Evolutionary conservation across 2,797 vertebrate genomes (phyloP).

Genomic region (Myiotriccus ornatus): DNA sequence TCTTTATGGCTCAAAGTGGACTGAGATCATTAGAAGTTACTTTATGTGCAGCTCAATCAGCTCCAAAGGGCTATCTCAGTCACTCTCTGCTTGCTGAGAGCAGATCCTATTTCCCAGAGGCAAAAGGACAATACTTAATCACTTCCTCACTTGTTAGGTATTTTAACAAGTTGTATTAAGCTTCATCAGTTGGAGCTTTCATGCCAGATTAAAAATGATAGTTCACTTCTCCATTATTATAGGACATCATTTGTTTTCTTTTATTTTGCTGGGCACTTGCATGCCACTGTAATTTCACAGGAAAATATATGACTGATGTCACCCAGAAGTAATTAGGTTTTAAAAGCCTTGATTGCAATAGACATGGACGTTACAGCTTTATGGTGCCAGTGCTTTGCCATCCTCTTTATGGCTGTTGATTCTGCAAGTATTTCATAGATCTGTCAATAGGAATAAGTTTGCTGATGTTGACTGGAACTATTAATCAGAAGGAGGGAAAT

Average conservation of each 20-base stretch:
- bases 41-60: constrained; percentile 59
- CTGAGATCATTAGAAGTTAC: constrained; percentile 65
- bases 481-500: constrained; percentile 56
- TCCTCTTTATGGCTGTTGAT: constrained; percentile 62
- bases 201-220: constrained; percentile 69
- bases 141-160: constrained; percentile 64
- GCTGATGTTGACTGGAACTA: constrained; percentile 58
- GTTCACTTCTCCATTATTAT: constrained; percentile 54
- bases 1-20: constrained; percentile 70
- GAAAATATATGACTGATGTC: constrained; percentile 72
- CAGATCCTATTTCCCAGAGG: constrained; percentile 60
- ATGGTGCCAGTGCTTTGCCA: constrained; percentile 43
- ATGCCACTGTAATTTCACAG: constrained; percentile 61
- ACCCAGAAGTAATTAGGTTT: constrained; percentile 73
- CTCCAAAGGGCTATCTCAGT: constrained; percentile 51
- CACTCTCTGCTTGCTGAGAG: constrained; percentile 18
- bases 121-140: constrained; percentile 66
- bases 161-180: constrained; percentile 73
- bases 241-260: constrained; percentile 68
- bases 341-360: constrained; percentile 70
- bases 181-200: constrained; percentile 57
- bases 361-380: constrained; percentile 52
- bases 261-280: constrained; percentile 59
- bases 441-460: constrained; percentile 70
- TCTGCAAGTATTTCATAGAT: constrained; percentile 71